Conservation (phyloP, 1,140 invertebrate genomes). For the Ceratoteleas bidentatus region DNA sequence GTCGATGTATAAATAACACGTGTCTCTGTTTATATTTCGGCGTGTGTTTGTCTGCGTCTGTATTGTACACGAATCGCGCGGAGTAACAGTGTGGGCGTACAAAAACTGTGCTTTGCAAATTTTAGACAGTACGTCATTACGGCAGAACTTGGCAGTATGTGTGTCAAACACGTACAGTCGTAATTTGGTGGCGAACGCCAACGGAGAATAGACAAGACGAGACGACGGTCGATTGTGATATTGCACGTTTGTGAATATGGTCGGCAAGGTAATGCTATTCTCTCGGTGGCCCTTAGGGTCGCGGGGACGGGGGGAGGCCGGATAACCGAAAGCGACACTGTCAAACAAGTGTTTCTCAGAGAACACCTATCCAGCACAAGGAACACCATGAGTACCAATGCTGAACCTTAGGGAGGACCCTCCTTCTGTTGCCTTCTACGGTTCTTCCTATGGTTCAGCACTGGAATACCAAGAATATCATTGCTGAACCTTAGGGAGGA, state of each 20-base stretch:
- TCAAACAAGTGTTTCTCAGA: no score
- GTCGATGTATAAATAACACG: conserved; percentile 4
- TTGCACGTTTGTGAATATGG: conserved; percentile 23
- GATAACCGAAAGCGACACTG: background rate
- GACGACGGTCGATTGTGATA: conserved; percentile 26
- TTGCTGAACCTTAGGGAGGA: no score
- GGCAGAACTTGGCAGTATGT: conserved; percentile 34
- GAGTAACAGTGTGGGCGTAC: no score
- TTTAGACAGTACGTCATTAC: background rate
- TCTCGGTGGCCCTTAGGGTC: conserved; percentile 1
- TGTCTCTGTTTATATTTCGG: background rate
- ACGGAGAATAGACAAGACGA: conserved; percentile 32
- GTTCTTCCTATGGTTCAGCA: no score
- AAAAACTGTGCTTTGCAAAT: no score
- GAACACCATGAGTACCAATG: no score
- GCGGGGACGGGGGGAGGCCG: background rate
- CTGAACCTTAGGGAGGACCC: no score
- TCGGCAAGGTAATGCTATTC: conserved; percentile 12
- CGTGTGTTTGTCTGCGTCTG: no score
- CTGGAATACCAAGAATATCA: no score
- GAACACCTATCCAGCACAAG: no score
- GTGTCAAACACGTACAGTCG: conserved; percentile 40
- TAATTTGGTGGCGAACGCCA: conserved; percentile 14
- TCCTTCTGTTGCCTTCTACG: no score
- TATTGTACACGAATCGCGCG: no score